Conservation (phyloP, 2,797 vertebrate genomes). For the Etheostoma nigrum region DNA sequence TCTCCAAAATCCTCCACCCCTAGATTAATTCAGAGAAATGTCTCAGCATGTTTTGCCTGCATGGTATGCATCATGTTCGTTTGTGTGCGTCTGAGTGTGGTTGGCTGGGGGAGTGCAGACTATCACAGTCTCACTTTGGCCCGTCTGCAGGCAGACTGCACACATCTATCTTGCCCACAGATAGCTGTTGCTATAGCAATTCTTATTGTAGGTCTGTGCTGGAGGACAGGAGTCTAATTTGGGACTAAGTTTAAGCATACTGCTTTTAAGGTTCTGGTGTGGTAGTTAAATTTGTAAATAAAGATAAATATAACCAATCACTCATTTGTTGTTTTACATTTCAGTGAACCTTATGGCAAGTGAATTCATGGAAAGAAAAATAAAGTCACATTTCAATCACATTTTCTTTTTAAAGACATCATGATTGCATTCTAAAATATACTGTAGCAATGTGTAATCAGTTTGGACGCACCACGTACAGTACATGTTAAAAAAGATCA, state of each 20-base stretch:
- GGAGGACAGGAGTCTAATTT: constrained; percentile 3
- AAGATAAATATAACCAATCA: not conserved
- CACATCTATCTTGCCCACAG: constrained; percentile 41
- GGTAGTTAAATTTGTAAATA: not conserved
- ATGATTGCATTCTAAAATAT: not conserved
- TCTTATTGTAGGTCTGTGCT: constrained; percentile 34
- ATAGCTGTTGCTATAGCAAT: constrained; percentile 60
- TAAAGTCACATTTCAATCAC: not conserved
- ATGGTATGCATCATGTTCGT: constrained; percentile 68
- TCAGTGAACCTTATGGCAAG: not conserved
- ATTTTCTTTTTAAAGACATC: constrained; percentile 1
- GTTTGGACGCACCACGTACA: not conserved
- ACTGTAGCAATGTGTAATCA: not conserved
- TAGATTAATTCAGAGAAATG: constrained; percentile 75
- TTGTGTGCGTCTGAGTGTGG: constrained; percentile 25
- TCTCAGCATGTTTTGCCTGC: constrained; percentile 80
- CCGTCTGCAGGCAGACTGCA: constrained; percentile 48
- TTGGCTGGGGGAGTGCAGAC: constrained; percentile 61
- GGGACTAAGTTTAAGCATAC: constrained; percentile 6
- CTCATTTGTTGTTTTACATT: not conserved
- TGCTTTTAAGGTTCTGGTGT: constrained; percentile 25
- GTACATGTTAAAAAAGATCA: constrained; percentile 9
- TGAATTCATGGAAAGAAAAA: not conserved
- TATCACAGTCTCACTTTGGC: constrained; percentile 60
- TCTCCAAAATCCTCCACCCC: constrained; percentile 66